Percentiles rank a stretch among this genome's conserved stretches.
These are phyloP conservation scores for Drosophila mauritiana DNA, from an alignment of 1,140 invertebrate species.

Conservation along the genomic window DNA sequence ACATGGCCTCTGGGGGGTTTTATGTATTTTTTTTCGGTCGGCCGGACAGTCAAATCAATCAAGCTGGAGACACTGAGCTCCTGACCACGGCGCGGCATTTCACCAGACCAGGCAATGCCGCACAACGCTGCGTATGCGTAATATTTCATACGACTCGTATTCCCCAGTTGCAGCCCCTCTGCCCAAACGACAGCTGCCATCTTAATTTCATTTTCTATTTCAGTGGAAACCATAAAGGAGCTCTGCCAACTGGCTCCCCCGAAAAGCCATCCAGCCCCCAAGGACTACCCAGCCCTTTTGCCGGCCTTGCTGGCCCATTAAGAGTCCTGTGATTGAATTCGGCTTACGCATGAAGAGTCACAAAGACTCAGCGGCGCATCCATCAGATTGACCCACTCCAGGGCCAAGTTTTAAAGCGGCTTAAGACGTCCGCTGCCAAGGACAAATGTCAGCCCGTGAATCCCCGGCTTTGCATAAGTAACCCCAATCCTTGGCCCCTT, in stretches of 20 bases:
- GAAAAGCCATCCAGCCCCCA: constrained; percentile 15
- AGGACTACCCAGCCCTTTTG: constrained; percentile 16
- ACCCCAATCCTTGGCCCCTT: constrained; percentile 7
- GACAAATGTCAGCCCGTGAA: constrained; percentile 29
- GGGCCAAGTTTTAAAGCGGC: constrained; percentile 57
- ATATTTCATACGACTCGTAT: constrained; percentile 62
- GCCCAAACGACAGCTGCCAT: constrained; percentile 30
- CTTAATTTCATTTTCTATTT: constrained; percentile 59
- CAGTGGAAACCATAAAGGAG: constrained; percentile 69
- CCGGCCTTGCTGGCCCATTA: constrained; percentile 29
- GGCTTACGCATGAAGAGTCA: constrained; percentile 73
- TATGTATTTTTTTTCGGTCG: not conserved
- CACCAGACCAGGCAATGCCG: constrained; percentile 35
- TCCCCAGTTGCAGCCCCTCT: constrained; percentile 37
- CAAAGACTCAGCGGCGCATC: constrained; percentile 58
- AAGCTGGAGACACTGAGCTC: constrained; percentile 22
- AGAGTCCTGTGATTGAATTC: constrained; percentile 72
- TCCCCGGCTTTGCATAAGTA: constrained; percentile 65
- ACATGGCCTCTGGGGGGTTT: not conserved
- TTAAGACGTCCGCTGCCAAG: constrained; percentile 74
- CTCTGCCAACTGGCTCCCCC: constrained; percentile 6
- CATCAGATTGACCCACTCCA: constrained; percentile 42
- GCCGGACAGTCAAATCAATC: constrained; percentile 63
- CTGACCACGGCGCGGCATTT: constrained; percentile 25
- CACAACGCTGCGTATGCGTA: constrained; percentile 60